Evolutionary conservation across 2,113 vertebrate species (phyloP).

Genomic region (Promerops cafer): DNA sequence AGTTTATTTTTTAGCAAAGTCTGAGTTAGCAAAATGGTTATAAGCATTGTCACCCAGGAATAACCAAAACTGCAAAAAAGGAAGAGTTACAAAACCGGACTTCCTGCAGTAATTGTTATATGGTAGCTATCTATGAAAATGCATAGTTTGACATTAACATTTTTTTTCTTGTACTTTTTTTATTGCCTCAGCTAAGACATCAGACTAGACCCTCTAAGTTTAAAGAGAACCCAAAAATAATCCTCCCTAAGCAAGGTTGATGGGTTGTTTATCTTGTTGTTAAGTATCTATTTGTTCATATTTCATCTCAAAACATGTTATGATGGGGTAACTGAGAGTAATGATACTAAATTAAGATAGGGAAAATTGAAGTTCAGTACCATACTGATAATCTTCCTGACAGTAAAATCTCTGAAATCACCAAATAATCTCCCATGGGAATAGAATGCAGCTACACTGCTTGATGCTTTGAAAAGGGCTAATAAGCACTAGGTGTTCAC

Average conservation of each 20-base stretch:
- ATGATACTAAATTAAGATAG: neutral
- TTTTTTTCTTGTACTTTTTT: neutral
- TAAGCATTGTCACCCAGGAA: neutral
- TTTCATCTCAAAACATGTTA: constrained; percentile 17
- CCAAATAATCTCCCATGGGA: neutral
- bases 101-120: neutral
- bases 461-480: neutral
- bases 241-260: neutral
- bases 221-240: neutral
- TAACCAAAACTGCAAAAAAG: neutral
- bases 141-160: neutral
- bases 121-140: neutral
- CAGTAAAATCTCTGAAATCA: neutral
- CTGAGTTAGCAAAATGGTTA: neutral
- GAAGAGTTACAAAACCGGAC: neutral
- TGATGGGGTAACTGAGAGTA: neutral
- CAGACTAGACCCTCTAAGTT: neutral
- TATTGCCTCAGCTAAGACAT: neutral
- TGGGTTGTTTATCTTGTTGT: neutral
- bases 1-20: neutral
- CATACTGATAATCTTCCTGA: neutral
- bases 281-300: neutral
- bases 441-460: neutral
- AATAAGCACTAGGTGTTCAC: neutral
- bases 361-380: constrained; percentile 6